phyloP scores from a whole-genome alignment of 2,888 invertebrate genomes.

The Cerceris ruficornis region DNA sequence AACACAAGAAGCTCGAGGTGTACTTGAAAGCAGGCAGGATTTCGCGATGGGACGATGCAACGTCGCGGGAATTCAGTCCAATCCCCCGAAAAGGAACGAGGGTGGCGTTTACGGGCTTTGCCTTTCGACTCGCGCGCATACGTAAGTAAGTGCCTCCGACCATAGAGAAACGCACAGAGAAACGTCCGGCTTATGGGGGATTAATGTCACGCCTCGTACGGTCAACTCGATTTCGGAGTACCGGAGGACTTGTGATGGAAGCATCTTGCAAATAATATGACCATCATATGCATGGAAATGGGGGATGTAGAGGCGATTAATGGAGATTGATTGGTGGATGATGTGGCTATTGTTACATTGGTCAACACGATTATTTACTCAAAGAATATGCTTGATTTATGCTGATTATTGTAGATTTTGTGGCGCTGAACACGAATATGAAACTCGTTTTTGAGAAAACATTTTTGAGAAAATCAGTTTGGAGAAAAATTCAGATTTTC shows the following conservation, averaged over 20 bases:
- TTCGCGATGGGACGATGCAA: slow-evolving; percentile 62
- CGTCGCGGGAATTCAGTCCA: slow-evolving; percentile 77
- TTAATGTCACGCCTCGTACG: slow-evolving; percentile 77
- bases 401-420: too few relatives aligned
- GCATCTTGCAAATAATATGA: too few relatives aligned
- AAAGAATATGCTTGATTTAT: too few relatives aligned
- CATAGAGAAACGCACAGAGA: slow-evolving; percentile 43
- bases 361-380: too few relatives aligned
- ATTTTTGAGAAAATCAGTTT: too few relatives aligned
- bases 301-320: too few relatives aligned
- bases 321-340: too few relatives aligned
- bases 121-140: slow-evolving; percentile 71
- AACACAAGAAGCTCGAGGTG: background rate
- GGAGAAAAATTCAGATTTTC: too few relatives aligned
- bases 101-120: slow-evolving; percentile 73
- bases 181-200: slow-evolving; percentile 74
- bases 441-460: too few relatives aligned
- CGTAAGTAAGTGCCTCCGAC: slow-evolving; percentile 73
- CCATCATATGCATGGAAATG: too few relatives aligned
- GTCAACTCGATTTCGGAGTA: slow-evolving; percentile 55
- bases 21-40: background rate
- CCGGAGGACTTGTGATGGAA: background rate
- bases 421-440: too few relatives aligned
- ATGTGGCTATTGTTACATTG: too few relatives aligned
- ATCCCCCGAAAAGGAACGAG: slow-evolving; percentile 79